Evolutionary conservation across 2,797 vertebrate genomes (phyloP).

Genomic region (Anabacerthia variegaticeps): DNA sequence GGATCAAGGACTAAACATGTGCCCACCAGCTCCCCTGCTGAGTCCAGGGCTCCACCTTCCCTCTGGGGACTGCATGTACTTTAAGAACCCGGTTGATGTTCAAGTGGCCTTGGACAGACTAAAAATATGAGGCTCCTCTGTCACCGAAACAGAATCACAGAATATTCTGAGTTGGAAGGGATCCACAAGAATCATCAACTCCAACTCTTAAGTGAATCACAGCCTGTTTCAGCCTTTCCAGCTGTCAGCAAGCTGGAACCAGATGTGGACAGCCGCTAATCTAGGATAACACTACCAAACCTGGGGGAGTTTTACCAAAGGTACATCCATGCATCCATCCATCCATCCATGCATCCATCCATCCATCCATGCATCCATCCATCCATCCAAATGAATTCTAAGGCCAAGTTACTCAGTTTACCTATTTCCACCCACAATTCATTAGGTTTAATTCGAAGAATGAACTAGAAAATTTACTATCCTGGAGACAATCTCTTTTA

Average conservation of each 20-base stretch:
- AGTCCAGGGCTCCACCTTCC: not conserved
- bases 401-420: not conserved
- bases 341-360: not conserved
- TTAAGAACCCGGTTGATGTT: not conserved
- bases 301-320: not conserved
- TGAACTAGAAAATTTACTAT: not conserved
- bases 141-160: not conserved
- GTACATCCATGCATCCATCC: not conserved
- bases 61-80: not conserved
- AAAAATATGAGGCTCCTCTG: not conserved
- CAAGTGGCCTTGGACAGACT: not conserved
- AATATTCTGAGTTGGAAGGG: not conserved
- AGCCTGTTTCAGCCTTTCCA: not conserved
- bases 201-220: not conserved
- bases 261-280: not conserved
- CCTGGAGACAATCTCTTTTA: not conserved
- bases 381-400: not conserved
- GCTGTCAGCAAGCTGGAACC: not conserved
- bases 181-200: not conserved
- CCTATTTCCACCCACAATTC: not conserved
- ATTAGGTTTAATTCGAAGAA: not conserved
- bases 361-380: not conserved
- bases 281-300: not conserved
- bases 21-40: not conserved
- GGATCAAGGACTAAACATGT: not conserved